Base-by-base conservation (phyloP, 35 echinoderm and acorn worm species). In the Heliocidaris erythrogramma region DNA sequence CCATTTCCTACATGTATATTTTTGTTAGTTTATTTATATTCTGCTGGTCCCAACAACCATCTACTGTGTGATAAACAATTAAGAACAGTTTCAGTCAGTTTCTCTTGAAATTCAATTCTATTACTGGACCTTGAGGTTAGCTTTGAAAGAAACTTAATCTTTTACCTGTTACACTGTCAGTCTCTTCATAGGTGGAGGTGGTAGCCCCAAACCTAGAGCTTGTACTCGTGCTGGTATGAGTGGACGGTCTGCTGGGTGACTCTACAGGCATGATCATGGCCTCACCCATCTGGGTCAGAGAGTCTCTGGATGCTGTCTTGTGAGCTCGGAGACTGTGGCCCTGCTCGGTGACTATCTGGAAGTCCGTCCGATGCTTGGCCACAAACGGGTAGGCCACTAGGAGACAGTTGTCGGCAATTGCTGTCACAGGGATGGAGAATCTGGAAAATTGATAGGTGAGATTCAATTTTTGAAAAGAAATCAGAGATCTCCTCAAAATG, bases 301-400 rank as follows among this genome's bases (percentile, higher is more conserved):
- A 97, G 11, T 97, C 96, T 50, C 97, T 96, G 30, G 95, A 96
- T 18, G 92, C 60, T 31, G 96, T 94, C 31, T 95, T 96, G 49
- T 96, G 96, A 49, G 96, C 94, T 91, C 92, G 94, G 2, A 99
- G 65, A 30, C 94, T 96, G 31, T 96, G 94, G 0, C 96, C 98
- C 71, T 99, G 98, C 95, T 99, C 98, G 50, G 98, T 99, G 0
- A 99, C 98, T 24, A 99, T 99, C 92, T 99, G 98, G 96, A 94
- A 97, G 93, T 99, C 98, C 24, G 97, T 97, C 27, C 98, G 98
- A 52, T 99, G 98, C 89, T 99, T 96, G 47, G 98, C 98, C 21
- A 99, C 94, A 59, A 99, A 99, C 14, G 96, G 98, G 95, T 99
- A 99, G 32, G 98, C 96, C 27, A 95, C 96, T 78, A 97, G 94